Evolutionary conservation across 2,888 invertebrate species (phyloP).

Genomic region (Oscheius sp.): DNA sequence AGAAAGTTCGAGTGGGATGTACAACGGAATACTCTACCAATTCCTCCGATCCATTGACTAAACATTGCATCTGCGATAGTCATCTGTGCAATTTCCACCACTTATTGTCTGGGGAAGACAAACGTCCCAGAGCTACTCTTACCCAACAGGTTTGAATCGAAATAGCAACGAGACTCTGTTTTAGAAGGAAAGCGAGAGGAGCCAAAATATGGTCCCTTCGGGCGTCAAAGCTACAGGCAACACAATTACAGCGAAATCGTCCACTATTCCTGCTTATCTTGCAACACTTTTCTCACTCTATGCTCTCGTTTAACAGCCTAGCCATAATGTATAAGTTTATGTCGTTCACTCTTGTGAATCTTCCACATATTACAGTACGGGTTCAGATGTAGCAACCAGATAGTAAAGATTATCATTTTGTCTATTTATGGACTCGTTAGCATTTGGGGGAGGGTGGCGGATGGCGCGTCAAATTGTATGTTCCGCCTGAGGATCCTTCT

Average conservation of each 20-base stretch:
- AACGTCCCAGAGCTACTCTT: constrained; percentile 45
- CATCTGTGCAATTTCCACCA: constrained; percentile 72
- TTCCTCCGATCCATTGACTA: constrained; percentile 57
- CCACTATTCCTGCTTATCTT: not conserved
- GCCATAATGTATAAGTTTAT: constrained; percentile 2
- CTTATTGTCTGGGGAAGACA: constrained; percentile 58
- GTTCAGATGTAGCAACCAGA: not conserved
- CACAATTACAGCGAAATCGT: not conserved
- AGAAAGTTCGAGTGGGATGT: constrained; percentile 69
- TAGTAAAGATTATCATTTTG: constrained; percentile 17
- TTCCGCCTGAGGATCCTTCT: constrained; percentile 24
- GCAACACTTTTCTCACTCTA: too few species aligned
- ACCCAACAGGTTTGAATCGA: constrained; percentile 16
- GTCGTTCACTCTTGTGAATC: not conserved
- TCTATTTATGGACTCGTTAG: constrained; percentile 24
- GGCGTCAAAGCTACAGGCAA: constrained; percentile 14
- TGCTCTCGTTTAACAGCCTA: not conserved
- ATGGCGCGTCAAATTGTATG: constrained; percentile 22
- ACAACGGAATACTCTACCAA: constrained; percentile 68
- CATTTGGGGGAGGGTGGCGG: not conserved
- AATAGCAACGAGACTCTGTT: not conserved
- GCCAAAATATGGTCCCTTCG: constrained; percentile 7
- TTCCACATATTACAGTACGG: constrained; percentile 26
- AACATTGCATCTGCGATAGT: constrained; percentile 70
- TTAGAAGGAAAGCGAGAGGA: constrained; percentile 13